These are phyloP conservation scores for Hemistola chrysoprasaria DNA, from an alignment of 2,888 invertebrate species.

Conservation along the genomic window DNA sequence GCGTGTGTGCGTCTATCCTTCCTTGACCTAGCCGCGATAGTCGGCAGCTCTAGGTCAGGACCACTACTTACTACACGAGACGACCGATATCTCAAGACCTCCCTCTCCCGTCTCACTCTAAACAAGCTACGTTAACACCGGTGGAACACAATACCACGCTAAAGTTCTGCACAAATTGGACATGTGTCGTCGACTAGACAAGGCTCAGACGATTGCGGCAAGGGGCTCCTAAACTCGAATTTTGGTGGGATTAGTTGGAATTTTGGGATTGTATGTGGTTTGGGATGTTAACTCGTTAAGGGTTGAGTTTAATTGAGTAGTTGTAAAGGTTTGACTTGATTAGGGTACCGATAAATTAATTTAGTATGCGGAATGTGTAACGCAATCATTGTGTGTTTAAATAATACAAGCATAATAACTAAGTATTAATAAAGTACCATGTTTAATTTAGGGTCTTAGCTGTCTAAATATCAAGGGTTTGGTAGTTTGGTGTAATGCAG, in stretches of 20 bases:
- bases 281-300: conserved; percentile 16
- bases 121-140: conserved; percentile 20
- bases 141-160: conserved; percentile 47
- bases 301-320: conserved; percentile 21
- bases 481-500: too few relatives aligned
- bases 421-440: too few relatives aligned
- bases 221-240: conserved; percentile 38
- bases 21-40: conserved; percentile 78
- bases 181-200: conserved; percentile 65
- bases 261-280: conserved; percentile 38
- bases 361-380: too few relatives aligned
- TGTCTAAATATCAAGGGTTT: too few relatives aligned
- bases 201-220: conserved; percentile 62
- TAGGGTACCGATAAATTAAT: too few relatives aligned
- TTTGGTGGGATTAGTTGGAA: conserved; percentile 31
- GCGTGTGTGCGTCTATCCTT: conserved; percentile 76
- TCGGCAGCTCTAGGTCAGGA: conserved; percentile 79
- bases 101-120: conserved; percentile 31
- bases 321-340: neutral
- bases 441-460: too few relatives aligned
- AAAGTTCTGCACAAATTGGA: conserved; percentile 48
- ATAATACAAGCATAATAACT: too few relatives aligned
- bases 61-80: conserved; percentile 66
- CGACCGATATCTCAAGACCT: conserved; percentile 47
- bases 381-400: too few relatives aligned